A percentile compares a stretch with the other conserved stretches of the same genome.
Conservation (phyloP, 2,113 vertebrate species). For the Lampris megalopsis region DNA sequence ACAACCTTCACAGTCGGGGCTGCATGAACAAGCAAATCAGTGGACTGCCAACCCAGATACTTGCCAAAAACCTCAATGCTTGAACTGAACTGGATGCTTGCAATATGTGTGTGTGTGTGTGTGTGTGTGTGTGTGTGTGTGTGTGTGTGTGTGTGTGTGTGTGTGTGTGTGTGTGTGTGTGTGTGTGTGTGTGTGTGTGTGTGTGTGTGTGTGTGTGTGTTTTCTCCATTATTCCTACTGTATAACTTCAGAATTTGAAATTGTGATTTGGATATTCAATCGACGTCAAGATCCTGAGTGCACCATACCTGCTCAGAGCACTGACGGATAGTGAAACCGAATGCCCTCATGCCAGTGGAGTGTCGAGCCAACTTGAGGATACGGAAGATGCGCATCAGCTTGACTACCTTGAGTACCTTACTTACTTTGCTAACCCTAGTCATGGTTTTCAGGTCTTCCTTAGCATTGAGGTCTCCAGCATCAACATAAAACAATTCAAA, state of each 20-base stretch:
- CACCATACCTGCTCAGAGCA: constrained; percentile 93
- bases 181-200: not conserved
- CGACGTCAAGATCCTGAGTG: not conserved
- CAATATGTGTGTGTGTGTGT: not conserved
- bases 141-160: not conserved
- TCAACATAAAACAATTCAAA: constrained; percentile 86
- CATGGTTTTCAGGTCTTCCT: constrained; percentile 89
- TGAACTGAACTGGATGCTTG: too few relatives aligned
- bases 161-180: not conserved
- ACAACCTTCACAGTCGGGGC: too few relatives aligned
- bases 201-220: not conserved
- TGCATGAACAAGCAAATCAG: too few relatives aligned
- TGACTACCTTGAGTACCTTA: constrained; percentile 91
- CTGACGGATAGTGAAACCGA: constrained; percentile 92
- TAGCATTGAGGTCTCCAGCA: constrained; percentile 71
- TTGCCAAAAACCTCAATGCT: not conserved
- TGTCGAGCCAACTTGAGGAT: constrained; percentile 92
- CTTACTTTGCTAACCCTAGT: constrained; percentile 90
- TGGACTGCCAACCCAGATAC: too few relatives aligned
- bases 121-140: not conserved
- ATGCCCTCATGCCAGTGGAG: constrained; percentile 91
- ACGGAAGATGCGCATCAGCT: constrained; percentile 92
- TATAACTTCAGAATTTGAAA: not conserved
- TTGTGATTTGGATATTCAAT: not conserved
- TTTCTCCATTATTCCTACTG: not conserved